Percentiles rank a stretch among this genome's conserved stretches.
phyloP scores from a whole-genome alignment of 2,113 vertebrate species.

The Taurulus bubalis region DNA sequence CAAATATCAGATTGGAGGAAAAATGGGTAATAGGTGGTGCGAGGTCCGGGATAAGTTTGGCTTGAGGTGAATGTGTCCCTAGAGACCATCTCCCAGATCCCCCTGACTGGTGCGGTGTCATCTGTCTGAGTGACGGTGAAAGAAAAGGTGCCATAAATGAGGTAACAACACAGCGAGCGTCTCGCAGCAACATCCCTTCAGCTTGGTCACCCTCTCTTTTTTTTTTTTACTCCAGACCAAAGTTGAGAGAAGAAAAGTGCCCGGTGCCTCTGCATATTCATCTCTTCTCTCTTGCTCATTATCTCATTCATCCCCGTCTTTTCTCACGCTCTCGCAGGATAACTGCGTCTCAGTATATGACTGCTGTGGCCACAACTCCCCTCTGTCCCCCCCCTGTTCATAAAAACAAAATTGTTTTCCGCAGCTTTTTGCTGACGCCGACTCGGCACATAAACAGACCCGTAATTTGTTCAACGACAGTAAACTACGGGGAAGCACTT shows the following conservation, averaged over 20 bases:
- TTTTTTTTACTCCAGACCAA: slow-evolving; percentile 24
- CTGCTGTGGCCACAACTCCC: slow-evolving; percentile 59
- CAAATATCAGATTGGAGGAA: slow-evolving; percentile 34
- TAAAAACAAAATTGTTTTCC: slow-evolving; percentile 78
- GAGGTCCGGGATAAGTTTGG: slow-evolving; percentile 68
- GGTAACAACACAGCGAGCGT: slow-evolving; percentile 42
- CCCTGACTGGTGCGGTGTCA: slow-evolving; percentile 73
- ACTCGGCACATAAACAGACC: slow-evolving; percentile 78
- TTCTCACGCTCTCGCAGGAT: slow-evolving; percentile 38
- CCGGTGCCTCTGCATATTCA: slow-evolving; percentile 27
- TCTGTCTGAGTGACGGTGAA: slow-evolving; percentile 78
- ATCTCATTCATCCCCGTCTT: slow-evolving; percentile 28
- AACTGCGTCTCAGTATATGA: slow-evolving; percentile 53
- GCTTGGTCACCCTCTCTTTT: slow-evolving; percentile 16
- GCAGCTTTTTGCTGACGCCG: slow-evolving; percentile 75
- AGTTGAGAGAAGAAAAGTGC: slow-evolving; percentile 40
- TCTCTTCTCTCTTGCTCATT: slow-evolving; percentile 14
- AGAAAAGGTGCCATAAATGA: slow-evolving; percentile 74
- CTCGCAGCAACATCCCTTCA: slow-evolving; percentile 22
- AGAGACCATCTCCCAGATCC: slow-evolving; percentile 59
- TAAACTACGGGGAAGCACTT: slow-evolving; percentile 73
- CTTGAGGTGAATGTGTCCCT: slow-evolving; percentile 73
- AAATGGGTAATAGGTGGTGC: slow-evolving; percentile 11
- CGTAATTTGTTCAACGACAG: slow-evolving; percentile 83
- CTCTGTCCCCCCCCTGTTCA: slow-evolving; percentile 64